Conservation (phyloP, 1,140 invertebrate genomes). For the Drosophila watanabei region DNA sequence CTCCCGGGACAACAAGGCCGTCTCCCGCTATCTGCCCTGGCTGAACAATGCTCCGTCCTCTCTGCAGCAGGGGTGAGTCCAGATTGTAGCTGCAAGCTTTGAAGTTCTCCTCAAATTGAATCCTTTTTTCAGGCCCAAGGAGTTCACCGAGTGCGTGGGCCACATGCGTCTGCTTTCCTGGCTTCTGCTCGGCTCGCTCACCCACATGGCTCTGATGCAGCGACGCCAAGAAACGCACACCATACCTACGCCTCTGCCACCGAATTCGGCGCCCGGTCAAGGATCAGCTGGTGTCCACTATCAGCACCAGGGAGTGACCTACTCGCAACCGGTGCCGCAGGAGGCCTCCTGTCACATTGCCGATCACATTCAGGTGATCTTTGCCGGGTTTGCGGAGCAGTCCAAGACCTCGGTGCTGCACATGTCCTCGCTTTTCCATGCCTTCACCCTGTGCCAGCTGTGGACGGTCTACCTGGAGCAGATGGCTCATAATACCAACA, state of each 20-base stretch:
- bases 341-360: slow-evolving; percentile 98
- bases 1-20: slow-evolving; percentile 93
- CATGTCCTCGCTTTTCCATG: slow-evolving; percentile 95
- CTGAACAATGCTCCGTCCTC: slow-evolving; percentile 94
- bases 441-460: slow-evolving; percentile 94
- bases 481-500: slow-evolving; percentile 89
- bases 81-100: too few relatives aligned
- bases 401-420: slow-evolving; percentile 95
- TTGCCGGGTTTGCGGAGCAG: slow-evolving; percentile 98
- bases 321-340: slow-evolving; percentile 96
- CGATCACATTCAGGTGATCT: slow-evolving; percentile 97
- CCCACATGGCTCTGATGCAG: slow-evolving; percentile 89
- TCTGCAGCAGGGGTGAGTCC: slow-evolving; percentile 90
- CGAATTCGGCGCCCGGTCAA: slow-evolving; percentile 42
- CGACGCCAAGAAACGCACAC: slow-evolving; percentile 72
- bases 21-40: slow-evolving; percentile 96
- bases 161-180: slow-evolving; percentile 98
- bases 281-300: slow-evolving; percentile 66
- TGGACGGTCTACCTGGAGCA: slow-evolving; percentile 99
- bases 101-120: background rate
- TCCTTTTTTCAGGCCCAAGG: slow-evolving; percentile 90
- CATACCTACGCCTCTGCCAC: slow-evolving; percentile 48
- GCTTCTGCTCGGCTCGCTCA: slow-evolving; percentile 97
- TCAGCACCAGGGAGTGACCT: slow-evolving; percentile 80
- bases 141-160: slow-evolving; percentile 97